Base-by-base conservation (phyloP, 2,797 vertebrate genomes). In the Enteromius radiatus region DNA sequence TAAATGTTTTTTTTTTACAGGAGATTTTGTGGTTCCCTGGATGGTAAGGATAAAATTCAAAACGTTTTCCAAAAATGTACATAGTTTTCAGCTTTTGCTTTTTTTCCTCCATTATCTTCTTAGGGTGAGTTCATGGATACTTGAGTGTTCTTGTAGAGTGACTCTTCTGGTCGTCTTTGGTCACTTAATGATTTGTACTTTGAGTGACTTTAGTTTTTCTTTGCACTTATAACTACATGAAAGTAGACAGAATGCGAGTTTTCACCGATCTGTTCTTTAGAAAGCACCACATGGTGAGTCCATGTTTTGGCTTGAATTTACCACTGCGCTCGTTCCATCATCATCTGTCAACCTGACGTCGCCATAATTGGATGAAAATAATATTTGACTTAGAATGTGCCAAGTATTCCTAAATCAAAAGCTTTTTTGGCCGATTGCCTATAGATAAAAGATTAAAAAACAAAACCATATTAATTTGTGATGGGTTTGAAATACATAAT, bases 391-490 rank as follows among this genome's bases (percentile, higher is more conserved):
- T 75, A 10, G 59, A 43, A 47, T 76, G 64, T 70, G 59, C 45
- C n/a, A 83, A 26, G 61, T 23, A 23, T 78, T 47, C 15, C 56
- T 47, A 82, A 76, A 79, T 84, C 80, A 76, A 84, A 83, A 38
- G 76, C 73, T 26, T 75, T 69, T 67, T 74, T 84, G 61, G 80
- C 82, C 4, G 33, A 26, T 54, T 56, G 74, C 74, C 70, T 75
- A 26, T 21, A 68, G 77, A 84, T 84, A 81, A 85, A 86, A 75
- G 68, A 79, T 76, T 83, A 49, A 67, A 74, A 71, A 56, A 6
- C 17, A 12, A 86, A 82, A 82, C 69, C 15, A 63, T 82, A 81
- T 59, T 84, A 56, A 81, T 86, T 84, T 81, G 64, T 80, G 17
- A 64, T 61, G 73, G 28, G 69, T 85, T 14, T 76, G 26, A 84